These are phyloP conservation scores for Macroteleia sp. DNA, from an alignment of 2,888 invertebrate genomes.

Conservation along the genomic window DNA sequence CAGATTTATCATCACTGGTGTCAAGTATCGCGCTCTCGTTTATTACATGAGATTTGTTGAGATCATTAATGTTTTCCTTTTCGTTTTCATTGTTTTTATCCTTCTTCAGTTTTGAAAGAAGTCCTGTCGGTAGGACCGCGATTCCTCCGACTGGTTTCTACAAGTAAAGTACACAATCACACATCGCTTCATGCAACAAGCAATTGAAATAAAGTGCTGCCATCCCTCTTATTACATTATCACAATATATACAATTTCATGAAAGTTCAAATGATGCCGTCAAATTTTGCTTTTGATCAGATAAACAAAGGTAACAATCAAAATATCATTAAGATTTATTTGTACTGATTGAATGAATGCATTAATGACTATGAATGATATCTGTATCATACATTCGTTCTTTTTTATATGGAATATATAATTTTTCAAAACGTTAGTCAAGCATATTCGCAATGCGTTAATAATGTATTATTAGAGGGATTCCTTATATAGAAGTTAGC, in stretches of 20 bases:
- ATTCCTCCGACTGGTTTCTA: constrained; percentile 94
- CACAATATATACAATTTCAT: too few species aligned
- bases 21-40: constrained; percentile 78
- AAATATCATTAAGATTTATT: too few species aligned
- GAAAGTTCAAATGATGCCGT: too few species aligned
- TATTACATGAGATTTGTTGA: constrained; percentile 82
- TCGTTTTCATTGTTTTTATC: constrained; percentile 86
- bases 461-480: constrained; percentile 54
- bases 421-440: constrained; percentile 34
- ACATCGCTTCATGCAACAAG: constrained; percentile 79
- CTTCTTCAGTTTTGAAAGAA: constrained; percentile 85
- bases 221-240: constrained; percentile 49
- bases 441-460: constrained; percentile 46
- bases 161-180: constrained; percentile 81
- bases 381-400: too few species aligned
- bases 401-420: too few species aligned
- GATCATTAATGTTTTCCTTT: constrained; percentile 85
- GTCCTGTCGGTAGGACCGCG: constrained; percentile 91
- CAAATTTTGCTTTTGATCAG: too few species aligned
- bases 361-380: too few species aligned
- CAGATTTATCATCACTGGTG: constrained; percentile 76
- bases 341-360: too few species aligned
- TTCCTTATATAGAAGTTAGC: constrained; percentile 46
- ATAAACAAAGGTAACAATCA: too few species aligned
- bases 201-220: too few species aligned